A percentile compares a stretch with the other conserved stretches of the same genome.
phyloP scores from a whole-genome alignment of 2,113 vertebrate species.

The Archocentrus centrarchus region DNA sequence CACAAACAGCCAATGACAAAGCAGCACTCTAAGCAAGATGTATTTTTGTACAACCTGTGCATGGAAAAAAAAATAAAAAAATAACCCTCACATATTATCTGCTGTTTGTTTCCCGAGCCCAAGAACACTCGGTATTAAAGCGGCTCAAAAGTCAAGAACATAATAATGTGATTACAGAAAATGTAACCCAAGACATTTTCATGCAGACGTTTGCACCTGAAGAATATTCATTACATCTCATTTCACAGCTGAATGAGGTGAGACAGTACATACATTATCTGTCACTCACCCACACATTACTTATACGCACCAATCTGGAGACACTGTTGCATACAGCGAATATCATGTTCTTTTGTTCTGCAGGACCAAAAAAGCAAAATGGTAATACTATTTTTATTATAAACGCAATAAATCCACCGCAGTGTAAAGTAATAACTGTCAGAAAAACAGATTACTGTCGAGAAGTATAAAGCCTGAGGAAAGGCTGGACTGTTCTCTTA shows the following conservation, averaged over 20 bases:
- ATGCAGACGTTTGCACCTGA: background rate
- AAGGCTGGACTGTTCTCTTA: conserved; percentile 34
- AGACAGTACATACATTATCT: conserved; percentile 3
- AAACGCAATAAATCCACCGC: conserved; percentile 59
- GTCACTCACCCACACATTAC: conserved; percentile 33
- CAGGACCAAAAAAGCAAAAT: conserved; percentile 20
- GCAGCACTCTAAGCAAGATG: conserved; percentile 2
- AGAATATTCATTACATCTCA: conserved; percentile 33
- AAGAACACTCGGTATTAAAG: background rate
- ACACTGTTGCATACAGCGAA: conserved; percentile 14
- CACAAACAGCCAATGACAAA: background rate
- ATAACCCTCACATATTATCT: conserved; percentile 26
- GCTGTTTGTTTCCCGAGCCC: background rate
- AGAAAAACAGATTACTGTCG: conserved; percentile 62
- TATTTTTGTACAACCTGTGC: conserved; percentile 8
- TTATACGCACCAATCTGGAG: conserved; percentile 14
- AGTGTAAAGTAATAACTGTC: conserved; percentile 68
- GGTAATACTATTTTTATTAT: conserved; percentile 62
- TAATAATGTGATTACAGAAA: conserved; percentile 45
- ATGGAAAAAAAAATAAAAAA: background rate
- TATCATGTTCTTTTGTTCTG: conserved; percentile 32
- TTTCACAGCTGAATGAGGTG: conserved; percentile 10
- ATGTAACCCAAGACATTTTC: conserved; percentile 33
- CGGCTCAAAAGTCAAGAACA: background rate
- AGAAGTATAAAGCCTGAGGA: conserved; percentile 48